Evolutionary conservation across 92 coral and sea anemone genomes (phyloP).

Genomic region (Meandrina meandrites): DNA sequence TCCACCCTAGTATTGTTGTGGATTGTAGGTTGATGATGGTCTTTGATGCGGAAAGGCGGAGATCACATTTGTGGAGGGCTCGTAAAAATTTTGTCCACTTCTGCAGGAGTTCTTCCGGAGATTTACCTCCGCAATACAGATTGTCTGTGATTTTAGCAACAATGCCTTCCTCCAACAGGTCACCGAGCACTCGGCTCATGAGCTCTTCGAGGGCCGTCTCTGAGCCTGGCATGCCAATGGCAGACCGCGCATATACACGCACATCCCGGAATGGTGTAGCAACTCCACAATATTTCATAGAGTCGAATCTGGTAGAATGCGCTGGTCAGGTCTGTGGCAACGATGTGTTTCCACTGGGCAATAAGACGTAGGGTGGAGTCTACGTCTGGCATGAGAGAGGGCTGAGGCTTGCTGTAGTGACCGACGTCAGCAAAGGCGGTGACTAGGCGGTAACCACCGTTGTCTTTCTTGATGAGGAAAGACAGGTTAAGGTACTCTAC

Average conservation of each 20-base stretch:
- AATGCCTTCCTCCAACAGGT: not conserved
- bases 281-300: too few relatives aligned
- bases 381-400: constrained; percentile 56
- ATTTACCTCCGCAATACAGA: not conserved
- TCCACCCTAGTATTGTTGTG: constrained; percentile 47
- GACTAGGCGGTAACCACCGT: constrained; percentile 50
- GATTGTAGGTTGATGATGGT: constrained; percentile 50
- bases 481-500: constrained; percentile 43
- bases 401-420: constrained; percentile 56
- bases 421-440: constrained; percentile 58
- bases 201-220: not conserved
- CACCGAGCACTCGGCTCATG: constrained; percentile 1
- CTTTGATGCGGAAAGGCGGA: constrained; percentile 50
- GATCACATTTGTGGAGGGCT: constrained; percentile 43
- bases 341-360: constrained; percentile 64
- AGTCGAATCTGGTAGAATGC: constrained; percentile 68
- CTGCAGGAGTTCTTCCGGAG: constrained; percentile 35
- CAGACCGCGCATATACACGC: not conserved
- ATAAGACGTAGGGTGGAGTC: constrained; percentile 52
- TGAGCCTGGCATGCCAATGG: constrained; percentile 3
- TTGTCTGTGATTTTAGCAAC: constrained; percentile 4
- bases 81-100: constrained; percentile 44
- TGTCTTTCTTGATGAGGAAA: constrained; percentile 51
- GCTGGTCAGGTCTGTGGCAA: constrained; percentile 57
- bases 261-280: constrained; percentile 41